These are phyloP conservation scores for Protomyctophum bolini DNA, from an alignment of 2,113 vertebrate species.

Conservation along the genomic window DNA sequence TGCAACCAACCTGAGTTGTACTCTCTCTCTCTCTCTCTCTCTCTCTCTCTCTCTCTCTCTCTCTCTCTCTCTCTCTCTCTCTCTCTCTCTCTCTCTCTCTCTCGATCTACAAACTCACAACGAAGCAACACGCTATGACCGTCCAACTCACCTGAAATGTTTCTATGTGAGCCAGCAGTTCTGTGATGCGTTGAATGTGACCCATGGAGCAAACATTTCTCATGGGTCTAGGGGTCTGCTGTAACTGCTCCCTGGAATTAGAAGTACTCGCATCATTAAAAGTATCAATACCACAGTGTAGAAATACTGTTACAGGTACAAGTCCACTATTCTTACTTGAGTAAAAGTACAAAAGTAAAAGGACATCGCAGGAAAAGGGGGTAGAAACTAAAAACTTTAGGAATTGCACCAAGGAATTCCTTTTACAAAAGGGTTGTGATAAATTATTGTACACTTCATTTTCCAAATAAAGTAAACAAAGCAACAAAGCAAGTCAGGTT, in stretches of 20 bases:
- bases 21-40: too few species aligned
- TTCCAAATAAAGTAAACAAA: too few species aligned
- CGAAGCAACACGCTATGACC: too few species aligned
- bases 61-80: too few species aligned
- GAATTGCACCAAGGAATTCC: too few species aligned
- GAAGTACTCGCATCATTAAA: not conserved
- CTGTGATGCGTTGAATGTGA: slow-evolving; percentile 76
- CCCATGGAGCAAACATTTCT: slow-evolving; percentile 59
- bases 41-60: too few species aligned
- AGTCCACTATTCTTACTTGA: not conserved
- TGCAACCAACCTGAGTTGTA: too few species aligned
- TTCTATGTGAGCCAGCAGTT: slow-evolving; percentile 82
- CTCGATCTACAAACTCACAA: not conserved
- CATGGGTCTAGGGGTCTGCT: slow-evolving; percentile 62
- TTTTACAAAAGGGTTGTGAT: too few species aligned
- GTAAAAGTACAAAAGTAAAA: not conserved
- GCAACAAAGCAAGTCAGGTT: too few species aligned
- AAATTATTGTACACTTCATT: too few species aligned
- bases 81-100: too few species aligned
- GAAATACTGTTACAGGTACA: not conserved
- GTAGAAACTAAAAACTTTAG: too few species aligned
- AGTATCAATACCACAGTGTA: not conserved
- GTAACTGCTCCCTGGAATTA: slow-evolving; percentile 81
- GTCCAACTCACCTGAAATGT: slow-evolving; percentile 74
- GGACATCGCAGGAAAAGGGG: not conserved